Percentiles rank a stretch among this genome's conserved stretches.
Evolutionary conservation across 1,140 invertebrate species (phyloP).

Genomic region (Lepidurus apus): DNA sequence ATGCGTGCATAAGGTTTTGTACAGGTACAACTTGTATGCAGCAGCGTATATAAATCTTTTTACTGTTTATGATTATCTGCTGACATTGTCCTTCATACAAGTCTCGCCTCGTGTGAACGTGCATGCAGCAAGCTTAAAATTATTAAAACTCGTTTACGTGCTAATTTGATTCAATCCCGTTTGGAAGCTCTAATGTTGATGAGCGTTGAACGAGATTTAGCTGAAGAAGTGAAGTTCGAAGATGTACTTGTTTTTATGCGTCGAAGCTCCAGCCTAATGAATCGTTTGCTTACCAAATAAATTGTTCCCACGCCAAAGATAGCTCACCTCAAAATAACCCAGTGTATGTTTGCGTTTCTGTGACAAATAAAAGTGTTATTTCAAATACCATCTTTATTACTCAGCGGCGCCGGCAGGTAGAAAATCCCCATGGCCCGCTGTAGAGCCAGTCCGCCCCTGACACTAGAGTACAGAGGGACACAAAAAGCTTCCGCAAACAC

Average conservation of each 20-base stretch:
- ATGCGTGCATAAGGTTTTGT: constrained; percentile 8
- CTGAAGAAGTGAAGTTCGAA: constrained; percentile 1
- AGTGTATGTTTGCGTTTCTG: background rate
- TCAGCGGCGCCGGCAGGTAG: background rate
- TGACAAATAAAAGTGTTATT: constrained; percentile 7
- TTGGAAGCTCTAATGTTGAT: constrained; percentile 14
- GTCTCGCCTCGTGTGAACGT: background rate
- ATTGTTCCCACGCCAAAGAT: background rate
- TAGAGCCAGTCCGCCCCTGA: background rate
- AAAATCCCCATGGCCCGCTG: background rate
- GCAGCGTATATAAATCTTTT: background rate
- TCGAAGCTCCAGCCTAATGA: background rate
- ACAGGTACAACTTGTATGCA: constrained; percentile 3
- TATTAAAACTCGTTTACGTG: constrained; percentile 3
- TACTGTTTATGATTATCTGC: background rate
- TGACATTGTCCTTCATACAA: constrained; percentile 15
- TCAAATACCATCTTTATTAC: constrained; percentile 7
- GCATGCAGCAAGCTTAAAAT: constrained; percentile 19
- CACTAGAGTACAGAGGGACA: background rate
- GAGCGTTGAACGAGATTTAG: background rate
- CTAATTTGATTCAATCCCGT: constrained; percentile 2
- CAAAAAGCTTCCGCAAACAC: background rate
- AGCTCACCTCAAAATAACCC: background rate
- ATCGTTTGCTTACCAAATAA: background rate
- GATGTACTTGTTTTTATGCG: background rate